Evolutionary conservation across 2,797 vertebrate genomes (phyloP), one percentile per base, ranked within the genome.

Genomic region (Rhinella marina): DNA sequence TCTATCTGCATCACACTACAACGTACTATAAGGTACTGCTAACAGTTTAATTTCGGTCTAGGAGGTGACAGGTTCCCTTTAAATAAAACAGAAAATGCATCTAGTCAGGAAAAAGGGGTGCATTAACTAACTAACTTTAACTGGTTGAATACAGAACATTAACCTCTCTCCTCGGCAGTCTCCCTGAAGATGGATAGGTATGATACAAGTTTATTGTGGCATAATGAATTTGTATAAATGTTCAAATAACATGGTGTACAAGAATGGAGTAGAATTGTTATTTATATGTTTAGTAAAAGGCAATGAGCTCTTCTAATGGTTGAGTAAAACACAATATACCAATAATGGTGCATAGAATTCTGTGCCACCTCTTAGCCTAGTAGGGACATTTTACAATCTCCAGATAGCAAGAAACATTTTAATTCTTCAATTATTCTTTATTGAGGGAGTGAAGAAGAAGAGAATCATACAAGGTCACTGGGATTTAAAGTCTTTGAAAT

Each of bases 401-500:
- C 25, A 12, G 25, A 66, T 66, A 6, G 64, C 64, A 66, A 27
- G 66, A 32, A 70, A 32, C 27, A 32, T 70, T 70, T 70, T 29
- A 70, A 70, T 70, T 70, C 27, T 66, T 70, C 70, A 19, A 19
- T 72, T 72, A 21, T 41, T 72, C 72, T 73, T 73, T 50, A 23
- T 73, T 50, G 32, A 73, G 72, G 4, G 72, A 48, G 32, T 73
- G 7, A 50, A 73, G 21, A 73, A 17, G 32, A 11, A 73, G 19
- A 56, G 16, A 27, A 27, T 54, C 50, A 10, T 56, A 56, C n/a
- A 29, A 78, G 52, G 76, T 78, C 76, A 78, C 16, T 19, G 3
- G 3, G 16, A 78, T 25, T 54, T 75, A 75, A 56, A 27, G 76
- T 77, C 75, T 77, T 77, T 77, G n/a, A 77, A 77, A 77, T 81